A percentile compares a stretch with the other conserved stretches of the same genome.
Conservation (phyloP, 2,113 vertebrate species). For the Caranx ignobilis region DNA sequence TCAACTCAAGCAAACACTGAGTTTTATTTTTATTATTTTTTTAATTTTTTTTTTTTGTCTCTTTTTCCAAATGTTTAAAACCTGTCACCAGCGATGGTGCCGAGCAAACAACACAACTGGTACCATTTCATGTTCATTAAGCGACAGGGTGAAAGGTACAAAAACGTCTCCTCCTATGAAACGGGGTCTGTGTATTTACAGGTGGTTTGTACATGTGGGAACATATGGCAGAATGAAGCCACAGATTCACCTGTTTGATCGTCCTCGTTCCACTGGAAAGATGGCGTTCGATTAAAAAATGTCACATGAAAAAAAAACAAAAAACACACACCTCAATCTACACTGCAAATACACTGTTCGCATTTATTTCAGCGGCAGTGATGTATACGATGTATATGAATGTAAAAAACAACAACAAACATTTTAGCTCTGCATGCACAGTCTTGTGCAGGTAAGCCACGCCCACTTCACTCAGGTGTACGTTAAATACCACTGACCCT, state of each 20-base stretch:
- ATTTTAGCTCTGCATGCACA: not conserved
- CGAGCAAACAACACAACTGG: not conserved
- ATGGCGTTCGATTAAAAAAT: not conserved
- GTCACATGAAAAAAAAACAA: not conserved
- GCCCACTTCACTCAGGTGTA: not conserved
- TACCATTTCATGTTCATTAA: not conserved
- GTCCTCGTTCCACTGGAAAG: not conserved
- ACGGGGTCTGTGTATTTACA: constrained; percentile 4
- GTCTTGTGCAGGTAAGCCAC: not conserved
- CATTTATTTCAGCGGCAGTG: not conserved
- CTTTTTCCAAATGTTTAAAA: not conserved
- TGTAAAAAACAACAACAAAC: not conserved
- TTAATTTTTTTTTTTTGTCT: too few relatives aligned
- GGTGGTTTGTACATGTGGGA: not conserved
- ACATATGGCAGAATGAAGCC: not conserved
- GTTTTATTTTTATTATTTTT: not conserved
- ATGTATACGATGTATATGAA: not conserved
- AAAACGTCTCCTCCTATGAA: not conserved
- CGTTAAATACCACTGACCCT: not conserved
- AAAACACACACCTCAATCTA: not conserved
- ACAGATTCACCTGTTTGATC: too few relatives aligned
- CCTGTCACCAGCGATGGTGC: not conserved
- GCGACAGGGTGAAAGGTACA: not conserved
- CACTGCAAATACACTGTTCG: not conserved
- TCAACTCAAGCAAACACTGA: constrained; percentile 10